Base-by-base conservation (phyloP, 2,888 invertebrate genomes). In the Apotomis turbidana region DNA sequence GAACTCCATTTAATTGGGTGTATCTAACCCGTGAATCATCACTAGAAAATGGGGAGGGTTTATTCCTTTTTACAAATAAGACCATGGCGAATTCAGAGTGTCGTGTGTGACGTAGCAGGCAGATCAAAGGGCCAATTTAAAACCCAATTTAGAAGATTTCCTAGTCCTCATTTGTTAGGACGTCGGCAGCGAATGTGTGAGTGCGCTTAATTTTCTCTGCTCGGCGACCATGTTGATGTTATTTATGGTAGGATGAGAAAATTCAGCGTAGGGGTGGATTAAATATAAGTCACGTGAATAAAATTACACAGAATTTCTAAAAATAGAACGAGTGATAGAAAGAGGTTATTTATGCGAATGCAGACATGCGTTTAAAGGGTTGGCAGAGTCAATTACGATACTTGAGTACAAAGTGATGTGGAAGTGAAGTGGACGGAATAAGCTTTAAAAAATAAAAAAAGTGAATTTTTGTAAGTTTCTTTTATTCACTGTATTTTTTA, bases 91-190 rank as follows among this genome's bases (percentile, higher is more conserved):
- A 8, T 4, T 9, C 10, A 49, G 49, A 36, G 10, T 9, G 57
- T 36, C 9, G 12, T 41, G 49, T 27, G 10, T 27, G 12, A 12
- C 12, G 52, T 54, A 15, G 51, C 52, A 15, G 54, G 44, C 8
- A 68, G 54, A 58, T 67, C 38, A 59, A 68, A 68, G 61, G n/a
- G 49, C 3, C 15, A 51, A 67, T 15, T 68, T 59, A 38, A 68
- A 51, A 51, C 51, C 13, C 13, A 38, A 58, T 59, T 68, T 13
- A 38, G 38, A 68, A 51, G 13, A n/a, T 49, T 52, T 62, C n/a
- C 38, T 62, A 51, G 15, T 61, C n/a, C 49, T 49, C 49, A 49
- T 15, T 54, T 13, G 8, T 62, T 62, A 13, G 13, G 15, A 54
- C 54, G 49, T 49, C 49, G 49, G 49, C 49, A 3, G 10, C 5